Base-by-base conservation (phyloP, 1,140 invertebrate species). In the Cataglyphis hispanica region DNA sequence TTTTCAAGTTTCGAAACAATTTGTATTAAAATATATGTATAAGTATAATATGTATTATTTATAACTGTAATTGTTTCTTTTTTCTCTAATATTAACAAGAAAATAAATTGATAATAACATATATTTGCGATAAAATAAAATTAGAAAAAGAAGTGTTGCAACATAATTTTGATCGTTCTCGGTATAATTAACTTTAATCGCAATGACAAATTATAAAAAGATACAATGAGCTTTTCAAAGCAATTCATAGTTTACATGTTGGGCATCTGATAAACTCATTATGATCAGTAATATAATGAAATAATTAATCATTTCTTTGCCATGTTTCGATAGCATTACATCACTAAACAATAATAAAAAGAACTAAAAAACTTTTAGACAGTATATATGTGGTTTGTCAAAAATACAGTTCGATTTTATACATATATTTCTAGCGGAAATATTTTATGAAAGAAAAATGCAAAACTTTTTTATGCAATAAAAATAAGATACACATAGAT, bases 101-200 rank as follows among this genome's bases (percentile, higher is more conserved):
- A 70, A 27, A 46, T 11, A 31, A 50, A 70, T 46, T 70, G 8
- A 31, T 31, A 46, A 31, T 3, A 31, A 19, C 16, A 31, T 31
- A 64, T 1, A 25, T 16, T 63, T 27, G 11, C 37, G 13, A 43
- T 67, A 25, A 34, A 64, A 43, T 67, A 25, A 25, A 5, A 19
- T 67, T 40, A 40, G 10, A 43, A 11, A 10, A 43, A 11, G n/a
- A 40, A 40, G 3, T 3, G 8, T n/a, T 10, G 11, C 27, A n/a
- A 72, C 27, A 16, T 40, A 8, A 40, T 75, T 58, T 75, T 37
- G n/a, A 40, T 58, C 3, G 13, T 58, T 60, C 22, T 60, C 22
- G 13, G 5, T 50, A 2, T 76, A 76, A 76, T 1, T n/a, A 50
- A 77, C 13, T 11, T 77, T 27, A 77, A 22, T 60, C 25, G 7